Evolutionary conservation across 2,797 vertebrate genomes (phyloP), one percentile per base, ranked within the genome.

Genomic region (Hoplostethus mediterraneus): DNA sequence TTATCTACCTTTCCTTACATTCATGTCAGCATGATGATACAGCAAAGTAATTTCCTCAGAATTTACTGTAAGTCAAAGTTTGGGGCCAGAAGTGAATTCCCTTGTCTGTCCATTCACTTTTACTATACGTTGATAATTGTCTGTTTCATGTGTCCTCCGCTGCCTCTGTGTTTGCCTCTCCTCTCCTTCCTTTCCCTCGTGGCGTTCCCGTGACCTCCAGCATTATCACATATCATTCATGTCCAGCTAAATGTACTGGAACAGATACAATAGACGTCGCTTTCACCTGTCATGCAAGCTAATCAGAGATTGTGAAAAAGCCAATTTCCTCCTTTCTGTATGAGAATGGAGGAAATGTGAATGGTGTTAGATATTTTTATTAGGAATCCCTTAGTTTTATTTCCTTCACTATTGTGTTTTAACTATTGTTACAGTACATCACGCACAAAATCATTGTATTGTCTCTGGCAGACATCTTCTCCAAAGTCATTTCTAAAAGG

Each of bases 401-500:
- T 58, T 21, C 12, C 17, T 5, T 55, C 49, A 33, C 56, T 54
- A 40, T 74, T 77, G 3, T 45, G 40, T 13, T 63, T 66, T 81
- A 36, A 52, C 51, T 49, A 71, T 76, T 80, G 44, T 67, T 61
- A 10, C 31, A 67, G 63, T 52, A 17, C 57, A 64, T 79, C 31
- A 60, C 21, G 67, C 0, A 40, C 31, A 45, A 62, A 64, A 65
- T 72, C 0, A 78, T 64, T 64, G 44, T 58, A 61, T 55, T 36
- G 65, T 74, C 56, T 31, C 2, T 33, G 55, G 3, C 63, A 54
- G 59, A 77, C 42, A 38, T 80, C 70, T 75, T 75, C 69, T 75
- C 63, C 45, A 30, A 30, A 67, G 58, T 58, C 7, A 36, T 33
- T 62, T 81, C 73, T 67, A 52, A 53, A 47, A 69, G 72, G 52